phyloP scores from a whole-genome alignment of 1,140 invertebrate genomes.

The Augochlora pura region DNA sequence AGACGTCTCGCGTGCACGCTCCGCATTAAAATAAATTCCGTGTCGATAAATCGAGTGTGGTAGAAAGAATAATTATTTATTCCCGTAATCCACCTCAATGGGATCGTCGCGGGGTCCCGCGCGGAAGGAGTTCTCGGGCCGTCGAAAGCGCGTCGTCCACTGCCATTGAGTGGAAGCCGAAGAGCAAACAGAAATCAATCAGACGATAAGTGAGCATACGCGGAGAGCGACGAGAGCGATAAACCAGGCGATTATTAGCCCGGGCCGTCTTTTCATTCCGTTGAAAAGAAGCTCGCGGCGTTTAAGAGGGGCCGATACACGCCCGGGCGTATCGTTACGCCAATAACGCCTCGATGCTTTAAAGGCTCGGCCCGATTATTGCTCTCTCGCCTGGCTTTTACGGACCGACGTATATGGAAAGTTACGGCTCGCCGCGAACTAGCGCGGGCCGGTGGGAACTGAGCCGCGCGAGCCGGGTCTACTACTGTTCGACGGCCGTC shows the following conservation, averaged over 20 bases:
- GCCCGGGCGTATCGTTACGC: constrained; percentile 2
- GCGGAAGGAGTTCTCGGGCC: neutral
- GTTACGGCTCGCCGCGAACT: constrained; percentile 32
- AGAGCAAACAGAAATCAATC: neutral
- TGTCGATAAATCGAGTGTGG: too few relatives aligned
- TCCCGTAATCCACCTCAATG: too few relatives aligned
- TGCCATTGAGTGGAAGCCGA: too few relatives aligned
- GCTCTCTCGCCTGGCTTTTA: constrained; percentile 48
- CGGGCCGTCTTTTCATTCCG: neutral
- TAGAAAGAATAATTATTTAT: too few relatives aligned
- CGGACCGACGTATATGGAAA: constrained; percentile 55
- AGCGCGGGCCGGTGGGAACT: constrained; percentile 26
- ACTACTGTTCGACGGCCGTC: constrained; percentile 29
- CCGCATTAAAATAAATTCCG: too few relatives aligned
- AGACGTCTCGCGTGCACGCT: too few relatives aligned
- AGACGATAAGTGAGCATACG: neutral
- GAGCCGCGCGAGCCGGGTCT: constrained; percentile 5
- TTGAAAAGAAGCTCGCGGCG: neutral
- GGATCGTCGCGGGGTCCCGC: neutral
- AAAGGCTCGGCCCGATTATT: constrained; percentile 56
- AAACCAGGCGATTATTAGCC: neutral
- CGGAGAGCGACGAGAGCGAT: neutral
- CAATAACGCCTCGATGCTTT: constrained; percentile 46
- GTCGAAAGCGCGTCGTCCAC: neutral
- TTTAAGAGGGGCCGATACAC: neutral